Conservation (phyloP, 2,888 invertebrate species). For the Eupithecia inturbata region DNA sequence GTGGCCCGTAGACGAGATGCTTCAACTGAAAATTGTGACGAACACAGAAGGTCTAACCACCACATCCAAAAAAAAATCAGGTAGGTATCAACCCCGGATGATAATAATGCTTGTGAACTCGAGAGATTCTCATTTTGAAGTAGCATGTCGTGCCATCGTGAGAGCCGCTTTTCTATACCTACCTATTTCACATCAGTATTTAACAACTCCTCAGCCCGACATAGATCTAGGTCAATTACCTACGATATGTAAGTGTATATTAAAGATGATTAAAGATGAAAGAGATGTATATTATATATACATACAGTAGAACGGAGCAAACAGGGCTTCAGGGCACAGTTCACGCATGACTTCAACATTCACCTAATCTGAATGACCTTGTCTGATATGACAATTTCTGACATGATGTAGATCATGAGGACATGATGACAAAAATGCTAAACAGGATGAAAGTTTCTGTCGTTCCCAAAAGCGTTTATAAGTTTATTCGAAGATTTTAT, state of each 20-base stretch:
- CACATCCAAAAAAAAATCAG: not conserved
- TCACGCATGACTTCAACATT: not conserved
- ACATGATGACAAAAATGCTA: not conserved
- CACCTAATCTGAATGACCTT: not conserved
- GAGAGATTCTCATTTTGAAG: too few species aligned
- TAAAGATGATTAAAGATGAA: too few species aligned
- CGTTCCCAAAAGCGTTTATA: not conserved
- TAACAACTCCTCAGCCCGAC: too few species aligned
- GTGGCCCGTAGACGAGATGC: not conserved
- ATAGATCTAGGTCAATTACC: not conserved
- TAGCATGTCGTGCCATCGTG: too few species aligned
- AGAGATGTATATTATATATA: too few species aligned
- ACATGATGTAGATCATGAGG: not conserved
- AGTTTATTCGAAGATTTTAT: too few species aligned
- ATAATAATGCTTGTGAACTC: not conserved
- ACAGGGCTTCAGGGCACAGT: not conserved
- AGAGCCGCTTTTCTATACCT: too few species aligned
- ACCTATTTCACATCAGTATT: too few species aligned
- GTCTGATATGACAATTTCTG: not conserved
- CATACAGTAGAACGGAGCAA: not conserved
- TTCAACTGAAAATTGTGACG: not conserved
- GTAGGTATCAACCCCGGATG: not conserved
- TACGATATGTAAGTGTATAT: not conserved
- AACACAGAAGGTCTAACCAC: not conserved
- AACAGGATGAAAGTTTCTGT: not conserved